Percentiles rank a stretch among this genome's conserved stretches.
phyloP scores from a whole-genome alignment of 2,888 invertebrate species.

The Xanthorhoe designata region DNA sequence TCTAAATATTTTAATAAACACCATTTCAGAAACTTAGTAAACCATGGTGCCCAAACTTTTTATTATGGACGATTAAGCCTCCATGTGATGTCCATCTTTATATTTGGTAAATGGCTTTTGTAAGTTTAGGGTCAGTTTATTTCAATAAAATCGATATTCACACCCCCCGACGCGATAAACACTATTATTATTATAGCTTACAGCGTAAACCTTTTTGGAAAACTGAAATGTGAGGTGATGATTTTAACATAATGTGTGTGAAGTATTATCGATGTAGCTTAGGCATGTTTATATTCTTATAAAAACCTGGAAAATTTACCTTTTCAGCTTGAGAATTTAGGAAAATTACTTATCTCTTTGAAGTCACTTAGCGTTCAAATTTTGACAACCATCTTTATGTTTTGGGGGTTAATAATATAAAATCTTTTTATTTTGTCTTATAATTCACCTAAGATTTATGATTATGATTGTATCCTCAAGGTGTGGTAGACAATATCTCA shows the following conservation, averaged over 20 bases:
- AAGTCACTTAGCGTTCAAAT: no score
- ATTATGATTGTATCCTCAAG: no score
- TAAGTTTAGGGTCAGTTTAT: conserved; percentile 45
- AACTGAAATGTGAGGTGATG: conserved; percentile 4
- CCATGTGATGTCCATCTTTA: conserved; percentile 48
- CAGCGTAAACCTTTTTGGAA: conserved; percentile 39
- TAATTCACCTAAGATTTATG: no score
- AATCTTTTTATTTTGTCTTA: no score
- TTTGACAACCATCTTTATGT: no score
- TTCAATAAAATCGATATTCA: conserved; percentile 54
- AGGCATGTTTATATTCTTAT: not conserved
- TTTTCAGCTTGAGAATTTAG: no score
- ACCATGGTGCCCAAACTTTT: conserved; percentile 20
- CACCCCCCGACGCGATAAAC: conserved; percentile 42
- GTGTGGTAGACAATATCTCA: no score
- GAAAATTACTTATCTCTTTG: no score
- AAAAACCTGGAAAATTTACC: no score
- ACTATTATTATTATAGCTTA: conserved; percentile 40
- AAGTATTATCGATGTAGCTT: not conserved
- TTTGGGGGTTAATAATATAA: no score
- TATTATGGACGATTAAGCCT: conserved; percentile 43
- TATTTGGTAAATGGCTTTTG: conserved; percentile 51
- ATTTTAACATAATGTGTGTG: conserved; percentile 4
- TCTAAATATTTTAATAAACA: not conserved
- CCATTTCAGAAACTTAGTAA: conserved; percentile 11